phyloP scores from a whole-genome alignment of 92 coral and sea anemone species.

The Metridium senile region DNA sequence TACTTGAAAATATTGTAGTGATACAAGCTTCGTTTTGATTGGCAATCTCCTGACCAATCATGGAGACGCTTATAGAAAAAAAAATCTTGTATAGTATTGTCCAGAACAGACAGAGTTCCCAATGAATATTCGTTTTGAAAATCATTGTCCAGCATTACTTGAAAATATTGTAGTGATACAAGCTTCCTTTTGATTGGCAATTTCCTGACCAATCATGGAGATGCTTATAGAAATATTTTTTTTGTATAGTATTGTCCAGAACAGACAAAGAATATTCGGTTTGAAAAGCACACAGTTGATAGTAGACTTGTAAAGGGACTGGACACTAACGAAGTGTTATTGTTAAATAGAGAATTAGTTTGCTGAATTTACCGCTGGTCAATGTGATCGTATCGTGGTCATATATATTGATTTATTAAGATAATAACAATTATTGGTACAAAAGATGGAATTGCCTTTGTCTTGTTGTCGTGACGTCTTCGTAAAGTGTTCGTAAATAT shows the following conservation, averaged over 20 bases:
- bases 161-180: too few relatives aligned
- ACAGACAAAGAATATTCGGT: too few relatives aligned
- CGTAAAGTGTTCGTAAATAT: slow-evolving; percentile 15
- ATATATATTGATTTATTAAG: too few relatives aligned
- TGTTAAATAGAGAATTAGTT: not conserved
- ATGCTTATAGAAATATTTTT: not conserved
- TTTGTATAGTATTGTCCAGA: too few relatives aligned
- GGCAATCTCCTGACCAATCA: not conserved
- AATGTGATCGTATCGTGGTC: not conserved
- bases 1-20: too few relatives aligned
- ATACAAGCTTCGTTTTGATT: not conserved
- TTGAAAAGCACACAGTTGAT: too few relatives aligned
- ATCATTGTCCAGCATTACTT: too few relatives aligned
- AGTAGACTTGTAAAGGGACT: too few relatives aligned
- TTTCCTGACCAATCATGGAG: not conserved
- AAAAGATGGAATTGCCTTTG: not conserved
- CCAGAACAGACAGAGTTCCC: too few relatives aligned
- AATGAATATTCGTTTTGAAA: too few relatives aligned
- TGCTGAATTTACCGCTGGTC: not conserved
- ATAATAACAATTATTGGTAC: not conserved
- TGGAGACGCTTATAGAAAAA: not conserved
- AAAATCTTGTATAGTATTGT: too few relatives aligned
- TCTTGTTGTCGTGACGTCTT: not conserved
- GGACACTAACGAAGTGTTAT: too few relatives aligned
- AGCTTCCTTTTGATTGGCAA: not conserved